Evolutionary conservation across 2,888 invertebrate genomes (phyloP), one percentile per base, ranked within the genome.

Genomic region (Ypsolopha sequella): DNA sequence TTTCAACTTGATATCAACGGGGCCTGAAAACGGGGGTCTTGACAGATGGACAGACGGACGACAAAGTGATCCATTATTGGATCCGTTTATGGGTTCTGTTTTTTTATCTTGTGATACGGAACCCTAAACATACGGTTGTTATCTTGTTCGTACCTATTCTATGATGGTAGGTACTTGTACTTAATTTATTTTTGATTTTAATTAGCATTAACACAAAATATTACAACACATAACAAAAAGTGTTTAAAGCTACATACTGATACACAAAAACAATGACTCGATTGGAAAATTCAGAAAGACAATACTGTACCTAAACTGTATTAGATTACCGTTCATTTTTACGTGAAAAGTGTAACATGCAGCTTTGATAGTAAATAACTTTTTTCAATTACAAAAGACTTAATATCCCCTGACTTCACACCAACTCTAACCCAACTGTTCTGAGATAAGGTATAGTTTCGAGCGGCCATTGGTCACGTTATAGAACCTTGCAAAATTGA

Each of bases 361-460:
- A 81, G 76, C 80, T 77, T 74, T 69, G 73, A 73, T 69, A 77
- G 74, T 77, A 80, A 77, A 76, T 76, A 75, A 77, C 68, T 76
- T 85, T 82, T 82, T 79, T 77, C 76, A 78, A 77, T 79, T 70
- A 75, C 60, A 78, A 84, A 81, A 74, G 84, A 68, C 80, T 66
- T 79, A 79, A 76, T 77, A 74, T 49, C 10, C 1, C 0, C 0
- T 1, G 0, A 0, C 0, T 1, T 0, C 61, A 55, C 33, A 36
- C 54, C 9, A 74, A 55, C 59, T 52, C 53, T 41, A 51, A 60
- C 62, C 60, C 45, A 66, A 57, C 1, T 0, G 0, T 0, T 9
- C 2, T 1, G 0, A 2, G 0, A 36, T 65, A 68, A 41, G 60
- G 71, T 65, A 36, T 45, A 57, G 53, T 58, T 60, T 72, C 11